These are phyloP conservation scores for Elegia similella DNA, from an alignment of 2,888 invertebrate genomes.

Conservation along the genomic window DNA sequence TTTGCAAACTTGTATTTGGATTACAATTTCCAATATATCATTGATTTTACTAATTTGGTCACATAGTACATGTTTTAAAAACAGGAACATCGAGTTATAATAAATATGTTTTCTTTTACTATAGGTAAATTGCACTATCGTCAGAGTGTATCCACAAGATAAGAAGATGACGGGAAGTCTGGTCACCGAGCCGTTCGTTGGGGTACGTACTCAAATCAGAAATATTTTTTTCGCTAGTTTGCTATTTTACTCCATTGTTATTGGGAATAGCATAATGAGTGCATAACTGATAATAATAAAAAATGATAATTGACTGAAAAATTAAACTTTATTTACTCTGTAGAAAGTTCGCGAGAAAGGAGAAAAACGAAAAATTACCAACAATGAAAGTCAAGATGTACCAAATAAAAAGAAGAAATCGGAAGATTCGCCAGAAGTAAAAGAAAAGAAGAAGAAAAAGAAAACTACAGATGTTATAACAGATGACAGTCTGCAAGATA, in stretches of 20 bases:
- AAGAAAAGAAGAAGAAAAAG: slow-evolving; percentile 28
- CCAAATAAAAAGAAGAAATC: slow-evolving; percentile 30
- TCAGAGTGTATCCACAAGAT: slow-evolving; percentile 49
- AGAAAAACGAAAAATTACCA: slow-evolving; percentile 37
- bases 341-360: slow-evolving; percentile 41
- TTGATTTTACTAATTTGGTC: no score
- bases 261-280: no score
- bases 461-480: slow-evolving; percentile 17
- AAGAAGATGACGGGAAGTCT: slow-evolving; percentile 72
- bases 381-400: slow-evolving; percentile 21
- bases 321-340: slow-evolving; percentile 19
- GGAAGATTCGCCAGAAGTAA: slow-evolving; percentile 24
- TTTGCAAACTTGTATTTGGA: no score
- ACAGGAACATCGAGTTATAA: no score
- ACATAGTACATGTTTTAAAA: no score
- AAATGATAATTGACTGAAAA: background rate
- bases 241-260: no score
- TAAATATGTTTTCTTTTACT: slow-evolving; percentile 22
- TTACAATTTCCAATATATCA: no score
- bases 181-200: slow-evolving; percentile 48
- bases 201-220: slow-evolving; percentile 40
- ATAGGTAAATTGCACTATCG: slow-evolving; percentile 77
- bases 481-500: slow-evolving; percentile 21
- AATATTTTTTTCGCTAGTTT: no score
- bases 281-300: no score